phyloP scores from a whole-genome alignment of 2,113 vertebrate species.

The Casuarius casuarius region DNA sequence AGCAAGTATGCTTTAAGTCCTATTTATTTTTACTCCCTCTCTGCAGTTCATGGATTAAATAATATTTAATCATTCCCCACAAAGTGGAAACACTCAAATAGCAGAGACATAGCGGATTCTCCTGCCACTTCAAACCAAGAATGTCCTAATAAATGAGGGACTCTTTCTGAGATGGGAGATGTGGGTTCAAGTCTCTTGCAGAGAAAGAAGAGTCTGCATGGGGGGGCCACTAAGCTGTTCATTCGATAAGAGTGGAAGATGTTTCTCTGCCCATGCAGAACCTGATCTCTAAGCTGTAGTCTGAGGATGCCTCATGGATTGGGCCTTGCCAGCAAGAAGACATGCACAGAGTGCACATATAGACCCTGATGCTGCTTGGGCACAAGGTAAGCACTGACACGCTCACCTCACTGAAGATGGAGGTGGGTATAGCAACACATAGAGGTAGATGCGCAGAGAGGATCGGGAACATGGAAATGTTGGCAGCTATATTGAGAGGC shows the following conservation, averaged over 20 bases:
- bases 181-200: neutral
- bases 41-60: neutral
- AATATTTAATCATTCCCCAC: neutral
- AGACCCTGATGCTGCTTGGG: neutral
- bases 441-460: neutral
- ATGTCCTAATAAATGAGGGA: neutral
- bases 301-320: neutral
- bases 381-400: neutral
- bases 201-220: neutral
- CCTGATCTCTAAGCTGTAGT: neutral
- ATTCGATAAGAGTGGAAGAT: neutral
- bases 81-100: neutral
- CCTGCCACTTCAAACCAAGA: neutral
- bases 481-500: neutral
- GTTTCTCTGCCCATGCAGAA: neutral
- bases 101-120: neutral
- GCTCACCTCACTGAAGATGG: neutral
- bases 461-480: neutral
- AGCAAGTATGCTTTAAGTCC: neutral
- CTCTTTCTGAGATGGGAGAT: neutral
- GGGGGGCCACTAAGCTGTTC: accelerated
- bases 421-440: neutral
- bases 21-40: neutral
- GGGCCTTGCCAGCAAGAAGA: neutral
- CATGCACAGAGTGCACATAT: neutral